These are phyloP conservation scores for Tetragonisca angustula DNA, from an alignment of 2,888 invertebrate genomes.

Conservation along the genomic window DNA sequence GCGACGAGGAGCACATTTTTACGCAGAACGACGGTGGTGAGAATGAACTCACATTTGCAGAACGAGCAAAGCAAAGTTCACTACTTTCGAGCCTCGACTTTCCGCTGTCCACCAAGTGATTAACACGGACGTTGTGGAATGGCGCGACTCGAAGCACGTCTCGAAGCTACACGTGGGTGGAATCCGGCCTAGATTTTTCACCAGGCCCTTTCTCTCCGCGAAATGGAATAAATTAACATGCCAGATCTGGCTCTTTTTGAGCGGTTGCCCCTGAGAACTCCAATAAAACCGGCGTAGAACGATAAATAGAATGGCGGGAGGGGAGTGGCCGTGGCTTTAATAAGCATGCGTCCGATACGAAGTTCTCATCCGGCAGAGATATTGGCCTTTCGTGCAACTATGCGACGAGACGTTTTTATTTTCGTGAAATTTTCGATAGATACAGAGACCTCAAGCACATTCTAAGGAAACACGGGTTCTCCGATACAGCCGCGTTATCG, in stretches of 20 bases:
- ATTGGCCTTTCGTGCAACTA: neutral
- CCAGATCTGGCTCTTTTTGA: constrained; percentile 26
- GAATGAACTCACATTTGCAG: neutral
- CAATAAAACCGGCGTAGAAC: constrained; percentile 15
- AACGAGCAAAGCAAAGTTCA: neutral
- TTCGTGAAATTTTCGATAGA: neutral
- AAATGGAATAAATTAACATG: constrained; percentile 48
- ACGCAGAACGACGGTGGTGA: neutral
- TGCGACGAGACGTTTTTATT: neutral
- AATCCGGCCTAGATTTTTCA: constrained; percentile 30
- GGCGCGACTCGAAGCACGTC: constrained; percentile 16
- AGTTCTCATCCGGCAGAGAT: neutral
- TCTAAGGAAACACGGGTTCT: neutral
- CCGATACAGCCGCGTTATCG: neutral
- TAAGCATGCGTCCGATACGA: neutral
- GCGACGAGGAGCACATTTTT: neutral
- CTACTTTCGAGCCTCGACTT: neutral
- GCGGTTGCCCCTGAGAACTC: constrained; percentile 11
- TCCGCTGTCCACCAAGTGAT: constrained; percentile 15
- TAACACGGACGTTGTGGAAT: constrained; percentile 28
- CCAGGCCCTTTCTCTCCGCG: constrained; percentile 26
- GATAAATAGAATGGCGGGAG: constrained; percentile 24
- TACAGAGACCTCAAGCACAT: neutral
- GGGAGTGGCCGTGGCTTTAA: neutral
- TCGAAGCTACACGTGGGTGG: constrained; percentile 22